Percentiles rank a stretch among this genome's conserved stretches.
phyloP scores from a whole-genome alignment of 1,140 invertebrate genomes.

The Teleopsis dalmanni region DNA sequence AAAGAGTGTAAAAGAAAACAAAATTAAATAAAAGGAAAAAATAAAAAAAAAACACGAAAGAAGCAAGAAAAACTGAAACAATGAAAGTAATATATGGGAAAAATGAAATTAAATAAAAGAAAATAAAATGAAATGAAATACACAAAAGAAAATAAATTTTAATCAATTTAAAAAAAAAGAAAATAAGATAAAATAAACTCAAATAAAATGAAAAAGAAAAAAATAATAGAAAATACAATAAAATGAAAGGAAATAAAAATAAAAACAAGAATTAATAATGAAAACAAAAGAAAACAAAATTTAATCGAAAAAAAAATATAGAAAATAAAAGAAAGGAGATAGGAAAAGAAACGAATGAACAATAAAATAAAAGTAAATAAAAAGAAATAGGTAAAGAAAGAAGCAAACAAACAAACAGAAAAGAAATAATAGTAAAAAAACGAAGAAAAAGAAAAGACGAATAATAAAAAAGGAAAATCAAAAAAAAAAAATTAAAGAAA shows the following conservation, averaged over 20 bases:
- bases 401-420: too few species aligned
- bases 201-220: not conserved
- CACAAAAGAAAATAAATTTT: not conserved
- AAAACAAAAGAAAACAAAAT: not conserved
- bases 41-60: not conserved
- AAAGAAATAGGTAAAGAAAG: too few species aligned
- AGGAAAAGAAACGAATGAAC: too few species aligned
- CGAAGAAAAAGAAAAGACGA: too few species aligned
- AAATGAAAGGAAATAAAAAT: not conserved
- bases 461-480: too few species aligned
- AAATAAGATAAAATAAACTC: constrained; percentile 3
- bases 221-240: not conserved
- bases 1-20: not conserved
- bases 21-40: not conserved
- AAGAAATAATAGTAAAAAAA: too few species aligned
- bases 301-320: not conserved
- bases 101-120: not conserved
- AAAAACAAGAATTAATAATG: not conserved
- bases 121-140: not conserved
- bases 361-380: too few species aligned
- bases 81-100: not conserved
- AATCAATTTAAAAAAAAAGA: not conserved
- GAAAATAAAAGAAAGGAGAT: not conserved
- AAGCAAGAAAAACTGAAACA: not conserved
- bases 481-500: too few species aligned